Percentiles rank a stretch among this genome's conserved stretches.
Conservation (phyloP, 2,888 invertebrate species). For the Amphipoea oculea region DNA sequence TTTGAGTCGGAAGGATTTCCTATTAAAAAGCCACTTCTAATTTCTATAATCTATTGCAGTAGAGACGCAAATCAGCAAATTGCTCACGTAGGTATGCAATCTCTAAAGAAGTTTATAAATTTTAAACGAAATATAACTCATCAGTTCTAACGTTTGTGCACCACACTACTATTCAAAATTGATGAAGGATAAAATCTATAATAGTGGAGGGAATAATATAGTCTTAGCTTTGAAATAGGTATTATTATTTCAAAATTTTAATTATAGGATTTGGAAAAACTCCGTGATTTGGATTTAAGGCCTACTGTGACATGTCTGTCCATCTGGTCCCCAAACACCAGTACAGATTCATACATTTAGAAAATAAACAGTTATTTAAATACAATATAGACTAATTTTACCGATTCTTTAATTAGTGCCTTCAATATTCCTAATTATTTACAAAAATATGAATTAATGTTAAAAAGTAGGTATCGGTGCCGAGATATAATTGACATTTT, state of each 20-base stretch:
- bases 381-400: conserved; percentile 58
- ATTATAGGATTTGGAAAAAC: conserved; percentile 68
- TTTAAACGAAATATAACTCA: conserved; percentile 25
- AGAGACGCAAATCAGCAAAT: not conserved
- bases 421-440: conserved; percentile 61
- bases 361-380: conserved; percentile 55
- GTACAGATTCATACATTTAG: conserved; percentile 73
- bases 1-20: not conserved
- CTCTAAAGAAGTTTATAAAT: not conserved
- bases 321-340: conserved; percentile 86
- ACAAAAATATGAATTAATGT: conserved; percentile 45
- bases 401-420: conserved; percentile 69
- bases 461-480: conserved; percentile 23
- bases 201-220: conserved; percentile 88
- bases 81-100: not conserved
- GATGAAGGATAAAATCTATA: conserved; percentile 77
- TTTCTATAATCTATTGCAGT: not conserved
- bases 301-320: conserved; percentile 77
- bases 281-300: conserved; percentile 75
- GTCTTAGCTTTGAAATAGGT: conserved; percentile 80
- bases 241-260: conserved; percentile 59
- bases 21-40: not conserved
- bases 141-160: conserved; percentile 65
- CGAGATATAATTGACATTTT: conserved; percentile 61
- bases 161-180: conserved; percentile 68